These are phyloP conservation scores for Riparia riparia DNA, from an alignment of 2,113 vertebrate genomes.

Conservation along the genomic window DNA sequence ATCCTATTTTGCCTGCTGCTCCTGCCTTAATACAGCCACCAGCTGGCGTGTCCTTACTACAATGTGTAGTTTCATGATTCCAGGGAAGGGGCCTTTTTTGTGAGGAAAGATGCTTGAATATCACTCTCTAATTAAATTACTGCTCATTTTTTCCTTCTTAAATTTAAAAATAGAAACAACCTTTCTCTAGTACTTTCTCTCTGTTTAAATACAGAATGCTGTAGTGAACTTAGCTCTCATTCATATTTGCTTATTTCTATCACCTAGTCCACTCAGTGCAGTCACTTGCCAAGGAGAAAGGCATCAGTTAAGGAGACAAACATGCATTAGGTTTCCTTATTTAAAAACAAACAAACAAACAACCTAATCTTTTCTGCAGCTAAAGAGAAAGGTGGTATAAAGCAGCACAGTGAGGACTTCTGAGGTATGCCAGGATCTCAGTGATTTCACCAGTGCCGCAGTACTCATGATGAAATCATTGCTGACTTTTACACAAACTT, in stretches of 20 bases:
- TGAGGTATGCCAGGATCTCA: neutral
- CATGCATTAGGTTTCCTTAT: neutral
- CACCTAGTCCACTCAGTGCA: neutral
- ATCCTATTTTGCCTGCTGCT: neutral
- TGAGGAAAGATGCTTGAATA: neutral
- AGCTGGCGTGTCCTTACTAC: neutral
- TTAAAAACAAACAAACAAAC: neutral
- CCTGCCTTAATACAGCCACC: neutral
- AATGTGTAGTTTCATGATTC: neutral
- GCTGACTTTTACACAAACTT: neutral
- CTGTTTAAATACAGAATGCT: neutral
- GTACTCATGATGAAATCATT: neutral
- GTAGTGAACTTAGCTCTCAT: neutral
- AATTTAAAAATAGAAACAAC: neutral
- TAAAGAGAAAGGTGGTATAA: neutral
- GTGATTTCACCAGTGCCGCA: neutral
- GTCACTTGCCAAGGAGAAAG: neutral
- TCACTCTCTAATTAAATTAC: neutral
- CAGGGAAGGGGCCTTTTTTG: neutral
- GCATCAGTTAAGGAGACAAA: neutral
- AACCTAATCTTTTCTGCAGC: neutral
- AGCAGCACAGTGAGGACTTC: neutral
- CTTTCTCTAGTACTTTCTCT: neutral
- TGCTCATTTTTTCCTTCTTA: neutral
- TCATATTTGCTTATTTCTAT: neutral